Percentiles rank a stretch among this genome's conserved stretches.
Conservation (phyloP, 2,888 invertebrate species). For the Hipparchia sbordonii region DNA sequence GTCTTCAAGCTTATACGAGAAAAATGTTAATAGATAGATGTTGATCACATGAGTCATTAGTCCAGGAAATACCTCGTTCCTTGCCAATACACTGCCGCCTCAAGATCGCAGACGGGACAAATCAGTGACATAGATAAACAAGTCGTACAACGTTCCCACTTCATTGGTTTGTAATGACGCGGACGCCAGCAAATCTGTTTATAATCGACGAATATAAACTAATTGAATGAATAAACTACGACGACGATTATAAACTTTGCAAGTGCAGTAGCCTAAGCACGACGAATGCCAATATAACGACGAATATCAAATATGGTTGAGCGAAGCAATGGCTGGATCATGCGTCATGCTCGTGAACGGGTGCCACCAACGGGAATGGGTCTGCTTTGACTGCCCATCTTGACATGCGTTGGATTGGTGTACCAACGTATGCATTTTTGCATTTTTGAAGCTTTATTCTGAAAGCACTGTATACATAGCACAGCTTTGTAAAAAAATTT, state of each 20-base stretch:
- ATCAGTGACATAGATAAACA: slow-evolving; percentile 12
- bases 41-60: slow-evolving; percentile 53
- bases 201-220: slow-evolving; percentile 1
- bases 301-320: too few species aligned
- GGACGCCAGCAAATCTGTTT: slow-evolving; percentile 1
- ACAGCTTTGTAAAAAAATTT: too few species aligned
- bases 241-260: neutral
- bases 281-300: too few species aligned
- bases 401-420: too few species aligned
- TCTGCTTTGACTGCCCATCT: too few species aligned
- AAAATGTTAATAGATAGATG: slow-evolving; percentile 34
- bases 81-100: slow-evolving; percentile 52
- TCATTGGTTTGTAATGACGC: slow-evolving; percentile 24
- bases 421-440: too few species aligned
- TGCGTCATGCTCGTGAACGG: too few species aligned
- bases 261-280: neutral
- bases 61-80: slow-evolving; percentile 63
- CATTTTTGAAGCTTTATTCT: too few species aligned
- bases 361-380: too few species aligned
- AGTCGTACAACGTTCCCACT: slow-evolving; percentile 9
- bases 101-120: slow-evolving; percentile 34
- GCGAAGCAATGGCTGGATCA: too few species aligned
- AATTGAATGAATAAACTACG: neutral
- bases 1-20: slow-evolving; percentile 5
- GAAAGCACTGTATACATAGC: too few species aligned